phyloP scores from a whole-genome alignment of 2,888 invertebrate species.

The Hemistola chrysoprasaria region DNA sequence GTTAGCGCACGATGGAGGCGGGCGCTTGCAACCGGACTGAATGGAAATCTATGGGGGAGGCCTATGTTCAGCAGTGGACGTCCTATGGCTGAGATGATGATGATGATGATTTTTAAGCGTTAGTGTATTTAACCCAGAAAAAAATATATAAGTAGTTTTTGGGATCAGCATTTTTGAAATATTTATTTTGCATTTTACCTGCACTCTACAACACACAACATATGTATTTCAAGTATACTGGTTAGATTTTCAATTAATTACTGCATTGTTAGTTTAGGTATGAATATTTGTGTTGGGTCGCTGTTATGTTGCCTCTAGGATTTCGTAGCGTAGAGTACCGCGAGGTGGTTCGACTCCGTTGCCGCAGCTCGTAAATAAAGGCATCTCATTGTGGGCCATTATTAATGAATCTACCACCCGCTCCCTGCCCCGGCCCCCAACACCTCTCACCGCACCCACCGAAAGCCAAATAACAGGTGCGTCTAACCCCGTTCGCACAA shows the following conservation, averaged over 20 bases:
- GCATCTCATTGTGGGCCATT: constrained; percentile 79
- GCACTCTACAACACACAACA: background rate
- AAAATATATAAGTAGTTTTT: too few species aligned
- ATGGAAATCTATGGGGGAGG: too few species aligned
- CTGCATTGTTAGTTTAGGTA: constrained; percentile 1
- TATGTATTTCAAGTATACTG: background rate
- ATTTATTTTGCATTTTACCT: background rate
- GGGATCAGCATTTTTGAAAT: constrained; percentile 1
- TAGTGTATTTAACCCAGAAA: too few species aligned
- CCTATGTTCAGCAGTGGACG: too few species aligned
- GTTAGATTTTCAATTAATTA: background rate
- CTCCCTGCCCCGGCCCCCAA: constrained; percentile 46
- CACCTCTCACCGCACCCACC: constrained; percentile 57
- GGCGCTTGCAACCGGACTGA: too few species aligned
- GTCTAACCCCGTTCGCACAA: constrained; percentile 82
- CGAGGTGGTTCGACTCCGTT: constrained; percentile 63
- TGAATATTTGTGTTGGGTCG: constrained; percentile 21
- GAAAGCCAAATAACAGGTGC: constrained; percentile 81
- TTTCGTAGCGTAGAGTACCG: constrained; percentile 43
- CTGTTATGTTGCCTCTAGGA: constrained; percentile 32
- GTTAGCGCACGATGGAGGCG: too few species aligned
- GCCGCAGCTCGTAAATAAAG: constrained; percentile 78
- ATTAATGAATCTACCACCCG: constrained; percentile 77
- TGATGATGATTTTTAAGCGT: too few species aligned
- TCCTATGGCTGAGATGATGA: too few species aligned